A percentile compares a stretch with the other conserved stretches of the same genome.
phyloP scores from a whole-genome alignment of 2,797 vertebrate species.

The Neosalanx taihuensis region DNA sequence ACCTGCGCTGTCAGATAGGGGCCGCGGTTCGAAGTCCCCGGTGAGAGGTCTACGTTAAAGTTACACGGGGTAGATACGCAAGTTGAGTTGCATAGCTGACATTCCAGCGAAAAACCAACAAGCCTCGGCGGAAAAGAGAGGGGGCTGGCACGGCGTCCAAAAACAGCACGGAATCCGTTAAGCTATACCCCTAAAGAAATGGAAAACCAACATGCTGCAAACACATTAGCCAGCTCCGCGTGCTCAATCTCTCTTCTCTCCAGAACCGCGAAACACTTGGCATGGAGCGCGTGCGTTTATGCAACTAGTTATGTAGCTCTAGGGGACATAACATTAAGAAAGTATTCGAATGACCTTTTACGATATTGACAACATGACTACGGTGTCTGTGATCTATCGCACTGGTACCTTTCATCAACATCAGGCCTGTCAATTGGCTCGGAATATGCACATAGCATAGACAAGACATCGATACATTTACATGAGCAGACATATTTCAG shows the following conservation, averaged over 20 bases:
- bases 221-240: constrained; percentile 48
- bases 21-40: constrained; percentile 19
- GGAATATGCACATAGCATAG: not conserved
- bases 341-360: constrained; percentile 1
- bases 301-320: constrained; percentile 4
- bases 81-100: constrained; percentile 46
- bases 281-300: constrained; percentile 16
- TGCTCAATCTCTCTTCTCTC: constrained; percentile 22
- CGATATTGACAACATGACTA: not conserved
- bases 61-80: constrained; percentile 33
- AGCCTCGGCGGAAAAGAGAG: constrained; percentile 46
- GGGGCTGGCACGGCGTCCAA: constrained; percentile 48
- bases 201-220: constrained; percentile 58
- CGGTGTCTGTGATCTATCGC: not conserved
- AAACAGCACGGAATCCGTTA: constrained; percentile 57
- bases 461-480: no score
- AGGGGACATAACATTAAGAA: not conserved
- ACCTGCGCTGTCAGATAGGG: constrained; percentile 22
- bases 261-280: not conserved
- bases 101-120: constrained; percentile 51
- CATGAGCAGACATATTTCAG: no score
- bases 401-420: not conserved
- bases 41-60: constrained; percentile 28
- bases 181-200: constrained; percentile 51
- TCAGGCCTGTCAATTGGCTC: not conserved